Evolutionary conservation across 37 sponge, comb jelly and placozoan species (phyloP).

Genomic region (Mnemiopsis leidyi): DNA sequence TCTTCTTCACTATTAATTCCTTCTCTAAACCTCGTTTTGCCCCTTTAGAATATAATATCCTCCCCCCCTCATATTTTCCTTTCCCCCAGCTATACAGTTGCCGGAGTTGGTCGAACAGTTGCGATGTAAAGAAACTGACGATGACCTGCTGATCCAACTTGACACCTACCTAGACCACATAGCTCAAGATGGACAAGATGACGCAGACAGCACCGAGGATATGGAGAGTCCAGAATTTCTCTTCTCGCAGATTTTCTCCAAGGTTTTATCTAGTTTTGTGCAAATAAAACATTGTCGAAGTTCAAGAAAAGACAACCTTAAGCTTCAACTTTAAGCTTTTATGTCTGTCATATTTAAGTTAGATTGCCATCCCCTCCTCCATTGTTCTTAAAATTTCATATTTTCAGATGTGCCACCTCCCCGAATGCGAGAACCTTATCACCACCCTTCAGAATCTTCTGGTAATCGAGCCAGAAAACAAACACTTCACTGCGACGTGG

Average conservation of each 20-base stretch:
- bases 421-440: slow-evolving; percentile 30
- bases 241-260: slow-evolving; percentile 35
- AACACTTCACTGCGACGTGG: slow-evolving; percentile 48
- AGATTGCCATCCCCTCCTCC: neutral
- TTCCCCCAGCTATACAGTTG: slow-evolving; percentile 3
- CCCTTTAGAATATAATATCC: neutral
- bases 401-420: slow-evolving; percentile 55
- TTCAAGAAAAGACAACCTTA: too few species aligned
- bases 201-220: neutral
- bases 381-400: too few species aligned
- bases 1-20: neutral
- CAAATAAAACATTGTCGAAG: too few species aligned
- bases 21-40: neutral
- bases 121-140: slow-evolving; percentile 34
- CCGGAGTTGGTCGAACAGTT: slow-evolving; percentile 39
- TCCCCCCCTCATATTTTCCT: neutral
- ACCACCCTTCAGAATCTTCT: slow-evolving; percentile 35
- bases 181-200: slow-evolving; percentile 26
- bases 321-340: neutral
- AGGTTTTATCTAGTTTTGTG: too few species aligned
- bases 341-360: neutral
- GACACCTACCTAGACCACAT: slow-evolving; percentile 65
- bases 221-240: slow-evolving; percentile 41
- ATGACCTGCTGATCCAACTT: slow-evolving; percentile 55
- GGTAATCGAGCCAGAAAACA: slow-evolving; percentile 17